Evolutionary conservation across 2,888 invertebrate genomes (phyloP), one percentile per base, ranked within the genome.

Genomic region (Augochlorella aurata): DNA sequence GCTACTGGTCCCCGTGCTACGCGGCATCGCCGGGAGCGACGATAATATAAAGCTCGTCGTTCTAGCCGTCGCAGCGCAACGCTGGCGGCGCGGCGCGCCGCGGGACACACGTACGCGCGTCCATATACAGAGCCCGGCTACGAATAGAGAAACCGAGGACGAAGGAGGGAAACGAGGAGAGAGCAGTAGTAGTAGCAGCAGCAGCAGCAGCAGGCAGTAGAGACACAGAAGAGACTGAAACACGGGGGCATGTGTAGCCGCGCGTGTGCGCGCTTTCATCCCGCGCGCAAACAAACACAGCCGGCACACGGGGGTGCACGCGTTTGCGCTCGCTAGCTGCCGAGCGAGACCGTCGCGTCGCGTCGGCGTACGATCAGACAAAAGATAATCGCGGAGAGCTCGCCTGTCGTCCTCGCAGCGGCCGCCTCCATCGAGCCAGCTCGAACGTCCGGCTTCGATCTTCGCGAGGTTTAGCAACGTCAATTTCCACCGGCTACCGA

Each of bases 351-450:
- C 29, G 29, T 29, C 54, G 54, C n/a, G 12, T 21, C 21, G 29
- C 54, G 54, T 12, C 54, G 54, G 54, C 58, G 14, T 73, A 77
- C 81, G 88, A 87, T 87, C 87, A 84, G 87, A 86, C 87, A 77
- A 86, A 82, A 86, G 87, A 88, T 88, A 88, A 87, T 88, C 87
- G 86, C 78, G 74, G 73, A 74, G 81, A 79, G 83, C 58, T 38
- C 38, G 38, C 38, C 38, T 38, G 38, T 38, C 38, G 38, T 38
- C 38, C 38, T 38, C 38, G 38, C 38, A 38, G 38, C 38, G 38
- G 38, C 38, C 7, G 14, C 58, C 24, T 24, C 24, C 24, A 58
- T 58, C 58, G 24, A 58, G 58, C 21, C 21, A 58, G 14, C 24
- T 58, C 58, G 24, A 58, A 58, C 58, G 58, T 58, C 24, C 58